These are phyloP conservation scores for Morpho helenor DNA, from an alignment of 2,888 invertebrate genomes.

Conservation along the genomic window DNA sequence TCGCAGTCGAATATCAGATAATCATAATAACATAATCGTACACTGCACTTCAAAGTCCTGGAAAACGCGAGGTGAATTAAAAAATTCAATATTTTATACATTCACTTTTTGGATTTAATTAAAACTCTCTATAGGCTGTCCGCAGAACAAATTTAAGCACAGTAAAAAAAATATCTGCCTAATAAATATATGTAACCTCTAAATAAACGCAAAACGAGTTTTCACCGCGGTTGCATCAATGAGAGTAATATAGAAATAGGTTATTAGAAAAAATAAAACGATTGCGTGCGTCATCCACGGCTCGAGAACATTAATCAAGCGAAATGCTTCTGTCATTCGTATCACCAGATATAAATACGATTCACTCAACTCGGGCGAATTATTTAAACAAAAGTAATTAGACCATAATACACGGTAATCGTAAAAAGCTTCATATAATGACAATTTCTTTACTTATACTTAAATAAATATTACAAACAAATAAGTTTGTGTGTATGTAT, in stretches of 20 bases:
- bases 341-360: constrained; percentile 16
- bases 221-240: constrained; percentile 5
- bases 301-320: constrained; percentile 21
- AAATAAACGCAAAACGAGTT: neutral
- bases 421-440: neutral
- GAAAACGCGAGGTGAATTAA: too few relatives aligned
- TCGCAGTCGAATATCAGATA: too few relatives aligned
- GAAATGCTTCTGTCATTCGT: constrained; percentile 20
- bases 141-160: too few relatives aligned
- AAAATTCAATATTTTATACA: too few relatives aligned
- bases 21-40: too few relatives aligned
- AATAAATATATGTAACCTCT: neutral
- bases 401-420: neutral
- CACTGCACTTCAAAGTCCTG: too few relatives aligned
- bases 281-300: constrained; percentile 20
- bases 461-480: too few relatives aligned
- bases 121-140: too few relatives aligned
- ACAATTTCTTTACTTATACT: too few relatives aligned
- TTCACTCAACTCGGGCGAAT: constrained; percentile 9
- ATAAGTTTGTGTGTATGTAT: too few relatives aligned
- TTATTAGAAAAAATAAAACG: constrained; percentile 16
- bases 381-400: constrained; percentile 19
- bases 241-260: constrained; percentile 2
- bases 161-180: neutral
- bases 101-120: too few relatives aligned